A percentile compares a stretch with the other conserved stretches of the same genome.
These are phyloP conservation scores for Standfussiana lucernea DNA, from an alignment of 2,888 invertebrate genomes.

Conservation along the genomic window DNA sequence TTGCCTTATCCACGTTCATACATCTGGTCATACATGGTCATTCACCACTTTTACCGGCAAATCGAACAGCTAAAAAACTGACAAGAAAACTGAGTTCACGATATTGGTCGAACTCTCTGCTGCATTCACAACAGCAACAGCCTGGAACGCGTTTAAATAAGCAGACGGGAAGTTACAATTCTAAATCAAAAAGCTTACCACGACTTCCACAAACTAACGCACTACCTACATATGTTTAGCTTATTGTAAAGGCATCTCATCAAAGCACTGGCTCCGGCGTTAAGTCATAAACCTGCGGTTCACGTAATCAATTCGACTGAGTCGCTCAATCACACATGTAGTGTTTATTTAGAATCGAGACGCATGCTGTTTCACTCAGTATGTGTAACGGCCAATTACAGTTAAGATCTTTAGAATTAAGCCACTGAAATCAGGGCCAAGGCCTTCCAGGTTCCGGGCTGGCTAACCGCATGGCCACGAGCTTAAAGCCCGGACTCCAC, in stretches of 20 bases:
- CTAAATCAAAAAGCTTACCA: not conserved
- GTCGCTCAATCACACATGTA: slow-evolving; percentile 27
- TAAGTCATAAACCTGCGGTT: slow-evolving; percentile 34
- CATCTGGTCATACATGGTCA: too few species aligned
- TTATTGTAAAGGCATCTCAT: slow-evolving; percentile 3
- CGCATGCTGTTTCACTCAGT: slow-evolving; percentile 20
- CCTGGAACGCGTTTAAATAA: not conserved
- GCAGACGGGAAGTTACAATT: not conserved
- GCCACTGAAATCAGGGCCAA: slow-evolving; percentile 2
- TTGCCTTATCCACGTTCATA: too few species aligned
- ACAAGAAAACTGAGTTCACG: not conserved
- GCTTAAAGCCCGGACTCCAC: too few species aligned
- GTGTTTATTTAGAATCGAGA: slow-evolving; percentile 35
- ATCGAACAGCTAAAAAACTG: not conserved
- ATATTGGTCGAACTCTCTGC: not conserved
- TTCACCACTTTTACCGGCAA: not conserved
- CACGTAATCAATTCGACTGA: slow-evolving; percentile 23
- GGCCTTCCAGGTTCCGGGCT: not conserved
- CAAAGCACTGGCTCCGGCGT: not conserved
- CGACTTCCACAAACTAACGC: not conserved
- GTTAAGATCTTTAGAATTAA: not conserved
- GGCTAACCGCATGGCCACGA: not conserved
- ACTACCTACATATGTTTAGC: slow-evolving; percentile 3
- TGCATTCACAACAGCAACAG: not conserved
- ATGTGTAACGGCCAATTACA: not conserved